phyloP scores from a whole-genome alignment of 2,888 invertebrate species.

The Argynnis bischoffii region DNA sequence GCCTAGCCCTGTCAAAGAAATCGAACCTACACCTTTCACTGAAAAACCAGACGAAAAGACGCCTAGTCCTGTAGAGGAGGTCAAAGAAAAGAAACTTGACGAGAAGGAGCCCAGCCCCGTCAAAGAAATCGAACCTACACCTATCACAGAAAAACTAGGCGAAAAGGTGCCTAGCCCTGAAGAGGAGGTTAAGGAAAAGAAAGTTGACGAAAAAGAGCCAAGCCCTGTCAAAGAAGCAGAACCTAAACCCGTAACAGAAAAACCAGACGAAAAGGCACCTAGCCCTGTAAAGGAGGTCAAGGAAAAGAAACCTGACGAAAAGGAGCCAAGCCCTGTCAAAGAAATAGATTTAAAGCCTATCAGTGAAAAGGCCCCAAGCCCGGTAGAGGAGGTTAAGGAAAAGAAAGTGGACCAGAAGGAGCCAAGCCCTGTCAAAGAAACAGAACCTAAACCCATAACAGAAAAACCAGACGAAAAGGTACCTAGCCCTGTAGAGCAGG shows the following conservation, averaged over 20 bases:
- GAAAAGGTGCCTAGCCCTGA: conserved; percentile 21
- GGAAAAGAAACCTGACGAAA: conserved; percentile 25
- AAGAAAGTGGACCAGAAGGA: conserved; percentile 29
- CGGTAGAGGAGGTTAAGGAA: conserved; percentile 12
- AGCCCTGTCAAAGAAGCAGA: background rate
- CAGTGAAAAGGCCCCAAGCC: conserved; percentile 26
- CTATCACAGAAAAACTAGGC: conserved; percentile 3
- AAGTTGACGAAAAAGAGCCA: background rate
- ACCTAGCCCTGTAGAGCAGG: conserved; percentile 1
- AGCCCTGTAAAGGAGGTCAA: too few species aligned
- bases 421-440: conserved; percentile 23
- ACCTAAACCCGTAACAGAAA: too few species aligned
- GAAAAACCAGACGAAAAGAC: conserved; percentile 24
- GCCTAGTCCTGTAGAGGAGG: conserved; percentile 27
- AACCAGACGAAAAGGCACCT: too few species aligned
- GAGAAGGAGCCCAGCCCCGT: conserved; percentile 31
- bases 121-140: conserved; percentile 18
- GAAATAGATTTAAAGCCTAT: conserved; percentile 16
- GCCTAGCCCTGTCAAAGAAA: conserved; percentile 23
- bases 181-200: background rate
- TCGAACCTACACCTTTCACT: conserved; percentile 31
- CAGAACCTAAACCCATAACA: background rate
- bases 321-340: conserved; percentile 30
- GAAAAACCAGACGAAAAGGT: conserved; percentile 22
- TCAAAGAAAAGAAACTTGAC: conserved; percentile 16